Conservation (phyloP, 2,888 invertebrate species). For the Acronicta psi region DNA sequence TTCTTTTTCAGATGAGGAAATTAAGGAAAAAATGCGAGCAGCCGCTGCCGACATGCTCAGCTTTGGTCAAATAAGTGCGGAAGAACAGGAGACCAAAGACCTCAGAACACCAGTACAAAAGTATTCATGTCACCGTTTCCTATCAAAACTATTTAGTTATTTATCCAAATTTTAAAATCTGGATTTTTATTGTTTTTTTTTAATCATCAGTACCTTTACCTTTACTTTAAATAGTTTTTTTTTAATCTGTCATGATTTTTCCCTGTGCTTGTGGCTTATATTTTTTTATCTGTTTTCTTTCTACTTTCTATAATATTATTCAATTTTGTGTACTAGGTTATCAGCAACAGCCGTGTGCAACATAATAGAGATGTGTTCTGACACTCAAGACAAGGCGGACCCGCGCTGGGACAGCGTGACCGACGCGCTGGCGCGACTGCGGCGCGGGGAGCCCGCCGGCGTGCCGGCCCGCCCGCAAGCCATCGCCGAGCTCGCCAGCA, state of each 20-base stretch:
- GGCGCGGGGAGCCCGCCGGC: conserved; percentile 68
- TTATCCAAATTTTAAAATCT: too few species aligned
- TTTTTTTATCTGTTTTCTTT: not conserved
- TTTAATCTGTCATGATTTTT: too few species aligned
- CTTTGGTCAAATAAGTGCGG: conserved; percentile 67
- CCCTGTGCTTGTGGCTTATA: too few species aligned
- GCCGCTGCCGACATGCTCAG: conserved; percentile 79
- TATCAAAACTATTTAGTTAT: too few species aligned
- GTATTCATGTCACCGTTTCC: conserved; percentile 59
- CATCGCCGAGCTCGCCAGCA: conserved; percentile 66
- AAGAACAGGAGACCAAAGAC: conserved; percentile 64
- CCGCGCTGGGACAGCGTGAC: conserved; percentile 70
- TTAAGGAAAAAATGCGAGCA: conserved; percentile 76
- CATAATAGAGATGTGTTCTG: conserved; percentile 77
- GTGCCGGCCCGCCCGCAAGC: conserved; percentile 69
- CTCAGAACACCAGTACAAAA: conserved; percentile 73
- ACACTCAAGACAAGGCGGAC: conserved; percentile 64
- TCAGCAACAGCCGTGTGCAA: conserved; percentile 77
- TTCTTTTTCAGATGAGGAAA: conserved; percentile 71
- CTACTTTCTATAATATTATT: not conserved
- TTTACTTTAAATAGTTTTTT: too few species aligned
- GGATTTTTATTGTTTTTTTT: too few species aligned
- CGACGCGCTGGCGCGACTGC: conserved; percentile 66
- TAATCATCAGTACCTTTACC: too few species aligned
- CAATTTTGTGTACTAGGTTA: conserved; percentile 62